Base-by-base conservation (phyloP, 2,888 invertebrate genomes). In the Galerucella pusilla region DNA sequence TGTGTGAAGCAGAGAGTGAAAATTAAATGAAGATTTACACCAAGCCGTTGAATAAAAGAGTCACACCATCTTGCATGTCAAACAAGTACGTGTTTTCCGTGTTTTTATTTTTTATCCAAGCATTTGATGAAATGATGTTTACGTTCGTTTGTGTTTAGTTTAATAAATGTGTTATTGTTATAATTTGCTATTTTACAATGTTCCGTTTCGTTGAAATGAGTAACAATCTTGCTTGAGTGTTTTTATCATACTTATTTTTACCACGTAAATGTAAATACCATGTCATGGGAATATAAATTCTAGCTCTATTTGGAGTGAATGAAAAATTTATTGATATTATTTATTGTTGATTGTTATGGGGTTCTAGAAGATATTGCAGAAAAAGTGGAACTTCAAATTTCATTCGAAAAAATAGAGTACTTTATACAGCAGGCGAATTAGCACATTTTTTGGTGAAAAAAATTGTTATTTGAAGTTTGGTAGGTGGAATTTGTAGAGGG, bases 21-120 rank as follows among this genome's bases (percentile, higher is more conserved):
- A 76, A 76, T 74, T 76, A 76, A 76, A 71, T 75, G 70, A 70
- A 75, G 75, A 75, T 75, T 75, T 75, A 75, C 73, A 59, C 65
- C 54, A 65, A 71, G 65, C 59, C 28, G 59, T 59, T n/a, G 71
- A 64, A 20, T 46, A 63, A 20, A 28, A 66, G 71, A 70, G 73
- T 73, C 75, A 75, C 75, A 75, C 73, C 70, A 73, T 66, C 73
- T 75, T 69, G 73, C 75, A 75, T 75, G 75, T 73, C 75, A 63
- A 72, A 75, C 73, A 25, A 75, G 72, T 75, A 72, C 72, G 72
- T 75, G 75, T 75, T 72, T 72, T 65, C 68, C 72, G 60, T 75
- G 75, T 75, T 75, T 42, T 42, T 20, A 20, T 28, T 35, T 35
- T 42, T 64, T 69, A 69, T 71, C 64, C 66, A 66, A 68, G 63